Evolutionary conservation across 2,113 vertebrate genomes (phyloP), one percentile per base, ranked within the genome.

Genomic region (Coregonus clupeaformis): DNA sequence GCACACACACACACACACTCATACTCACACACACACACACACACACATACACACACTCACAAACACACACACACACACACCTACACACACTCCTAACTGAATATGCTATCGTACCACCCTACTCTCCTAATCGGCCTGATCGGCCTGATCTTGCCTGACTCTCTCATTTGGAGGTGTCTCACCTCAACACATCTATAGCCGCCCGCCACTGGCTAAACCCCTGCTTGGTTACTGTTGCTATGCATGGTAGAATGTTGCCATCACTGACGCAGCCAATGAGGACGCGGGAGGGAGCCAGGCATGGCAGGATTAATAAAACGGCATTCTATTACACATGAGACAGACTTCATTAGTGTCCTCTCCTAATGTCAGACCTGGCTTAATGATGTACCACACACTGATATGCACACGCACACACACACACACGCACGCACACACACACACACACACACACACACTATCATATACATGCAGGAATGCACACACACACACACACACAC

Each of bases 141-240:
- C 27, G 1, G 27, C 27, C 27, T 27, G 27, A 2, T 27, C 27
- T 27, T 27, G 27, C 27, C 27, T 27, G 27, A 27, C 27, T 27
- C 27, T 27, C 27, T 27, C 27, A 27, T 27, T 2, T 27, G 27
- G 27, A 27, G 27, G 27, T 27, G 1, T 27, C 27, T 27, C 27
- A 27, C 27, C 27, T 27, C 27, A 27, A 27, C 27, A 27, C 27
- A 27, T 27, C 27, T 27, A 27, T 27, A 27, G 27, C 27, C n/a
- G n/a, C n/a, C n/a, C n/a, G n/a, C n/a, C n/a, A n/a, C n/a, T n/a
- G n/a, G n/a, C n/a, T n/a, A n/a, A n/a, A 85, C 81, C 82, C 82
- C 65, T 85, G 85, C 92, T 76, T 93, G 87, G 93, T 91, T 92
- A 93, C 92, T 88, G 93, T 94, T 94, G 92, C 92, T 93, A 93